Evolutionary conservation across 2,888 invertebrate species (phyloP).

Genomic region (Phania funesta): DNA sequence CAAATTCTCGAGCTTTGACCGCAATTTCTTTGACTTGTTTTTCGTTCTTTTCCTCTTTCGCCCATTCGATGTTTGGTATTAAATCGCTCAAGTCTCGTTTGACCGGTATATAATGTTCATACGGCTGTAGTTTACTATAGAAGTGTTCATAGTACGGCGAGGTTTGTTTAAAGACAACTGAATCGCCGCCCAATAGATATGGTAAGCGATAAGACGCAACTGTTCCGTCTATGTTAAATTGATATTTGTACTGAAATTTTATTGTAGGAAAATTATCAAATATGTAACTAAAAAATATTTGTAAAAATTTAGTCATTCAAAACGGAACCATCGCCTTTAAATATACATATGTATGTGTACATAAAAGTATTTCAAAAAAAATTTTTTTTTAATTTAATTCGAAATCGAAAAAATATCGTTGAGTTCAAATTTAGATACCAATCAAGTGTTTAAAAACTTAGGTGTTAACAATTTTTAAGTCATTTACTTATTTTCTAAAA

Average conservation of each 20-base stretch:
- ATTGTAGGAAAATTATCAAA: background rate
- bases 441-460: too few species aligned
- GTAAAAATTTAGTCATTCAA: too few species aligned
- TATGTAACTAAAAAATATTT: background rate
- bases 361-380: too few species aligned
- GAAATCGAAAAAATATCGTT: too few species aligned
- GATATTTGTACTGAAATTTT: constrained; percentile 92
- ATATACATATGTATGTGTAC: too few species aligned
- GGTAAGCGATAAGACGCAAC: constrained; percentile 98
- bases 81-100: constrained; percentile 90
- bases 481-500: too few species aligned
- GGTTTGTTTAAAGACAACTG: constrained; percentile 93
- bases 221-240: constrained; percentile 96
- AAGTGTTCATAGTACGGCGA: constrained; percentile 98
- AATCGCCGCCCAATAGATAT: constrained; percentile 93
- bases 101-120: constrained; percentile 91
- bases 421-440: too few species aligned
- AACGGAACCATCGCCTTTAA: too few species aligned
- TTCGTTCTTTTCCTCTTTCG: constrained; percentile 84
- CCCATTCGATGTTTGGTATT: constrained; percentile 89
- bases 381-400: too few species aligned
- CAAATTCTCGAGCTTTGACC: constrained; percentile 85
- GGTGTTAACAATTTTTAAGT: too few species aligned
- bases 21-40: constrained; percentile 84
- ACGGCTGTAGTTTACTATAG: constrained; percentile 88